These are phyloP conservation scores for Epizoanthus scotinus DNA, from an alignment of 92 coral and sea anemone genomes.

Conservation along the genomic window DNA sequence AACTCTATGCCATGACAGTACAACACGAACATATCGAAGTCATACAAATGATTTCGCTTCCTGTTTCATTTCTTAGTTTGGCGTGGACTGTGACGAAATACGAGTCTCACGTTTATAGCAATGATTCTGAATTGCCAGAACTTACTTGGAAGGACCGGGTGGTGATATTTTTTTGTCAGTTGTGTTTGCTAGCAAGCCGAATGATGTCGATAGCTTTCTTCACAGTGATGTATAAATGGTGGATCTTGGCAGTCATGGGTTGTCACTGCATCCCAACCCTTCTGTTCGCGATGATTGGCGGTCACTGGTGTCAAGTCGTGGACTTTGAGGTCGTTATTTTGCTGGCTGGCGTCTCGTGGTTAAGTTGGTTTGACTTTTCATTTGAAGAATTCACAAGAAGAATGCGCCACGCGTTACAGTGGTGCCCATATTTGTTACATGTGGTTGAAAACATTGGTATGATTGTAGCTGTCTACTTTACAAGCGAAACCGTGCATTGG, in stretches of 20 bases:
- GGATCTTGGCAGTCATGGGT: slow-evolving; percentile 49
- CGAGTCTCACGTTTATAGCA: slow-evolving; percentile 32
- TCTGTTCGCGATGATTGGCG: neutral
- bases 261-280: slow-evolving; percentile 20
- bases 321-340: slow-evolving; percentile 25
- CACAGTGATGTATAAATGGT: slow-evolving; percentile 52
- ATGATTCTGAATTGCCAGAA: slow-evolving; percentile 10
- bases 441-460: slow-evolving; percentile 42
- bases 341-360: slow-evolving; percentile 49
- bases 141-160: slow-evolving; percentile 1
- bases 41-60: slow-evolving; percentile 47
- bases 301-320: slow-evolving; percentile 4
- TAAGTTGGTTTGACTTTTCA: slow-evolving; percentile 44
- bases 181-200: slow-evolving; percentile 47
- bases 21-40: slow-evolving; percentile 26
- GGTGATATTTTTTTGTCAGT: slow-evolving; percentile 35
- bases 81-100: slow-evolving; percentile 49
- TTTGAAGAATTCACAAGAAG: slow-evolving; percentile 39
- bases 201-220: slow-evolving; percentile 54
- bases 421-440: slow-evolving; percentile 36
- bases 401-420: slow-evolving; percentile 24
- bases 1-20: slow-evolving; percentile 53
- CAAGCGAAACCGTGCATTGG: slow-evolving; percentile 27
- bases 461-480: slow-evolving; percentile 45
- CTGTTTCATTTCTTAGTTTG: slow-evolving; percentile 47